phyloP scores from a whole-genome alignment of 2,113 vertebrate species.

The Hiodon tergisus region DNA sequence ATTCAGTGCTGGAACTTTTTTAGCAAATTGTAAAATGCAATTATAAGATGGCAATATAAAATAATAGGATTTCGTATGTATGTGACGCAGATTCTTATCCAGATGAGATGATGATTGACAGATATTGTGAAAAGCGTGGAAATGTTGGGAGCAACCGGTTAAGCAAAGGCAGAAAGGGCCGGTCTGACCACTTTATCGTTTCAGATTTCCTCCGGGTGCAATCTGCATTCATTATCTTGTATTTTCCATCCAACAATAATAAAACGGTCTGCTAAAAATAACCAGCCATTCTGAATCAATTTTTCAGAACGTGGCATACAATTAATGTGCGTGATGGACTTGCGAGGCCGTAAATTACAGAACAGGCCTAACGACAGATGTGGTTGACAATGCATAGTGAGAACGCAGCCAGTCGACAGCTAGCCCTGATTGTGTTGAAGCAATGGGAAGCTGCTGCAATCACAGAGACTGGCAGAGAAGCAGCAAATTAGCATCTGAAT shows the following conservation, averaged over 20 bases:
- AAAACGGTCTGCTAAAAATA: slow-evolving; percentile 8
- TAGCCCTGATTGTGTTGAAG: slow-evolving; percentile 1
- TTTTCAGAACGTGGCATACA: neutral
- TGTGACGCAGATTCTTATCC: too few relatives aligned
- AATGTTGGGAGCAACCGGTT: too few relatives aligned
- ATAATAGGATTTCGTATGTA: too few relatives aligned
- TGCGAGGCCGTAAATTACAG: neutral
- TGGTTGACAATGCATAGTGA: slow-evolving; percentile 18
- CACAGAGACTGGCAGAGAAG: slow-evolving; percentile 20
- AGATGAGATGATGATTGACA: too few relatives aligned
- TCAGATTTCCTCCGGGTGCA: neutral
- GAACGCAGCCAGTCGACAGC: slow-evolving; percentile 2
- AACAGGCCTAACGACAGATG: slow-evolving; percentile 1
- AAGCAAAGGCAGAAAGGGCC: neutral
- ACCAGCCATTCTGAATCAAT: neutral
- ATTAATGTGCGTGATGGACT: neutral
- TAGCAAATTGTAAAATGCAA: too few relatives aligned
- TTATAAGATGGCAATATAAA: too few relatives aligned
- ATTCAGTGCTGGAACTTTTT: too few relatives aligned
- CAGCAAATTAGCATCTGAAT: slow-evolving; percentile 29
- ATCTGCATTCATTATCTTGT: neutral
- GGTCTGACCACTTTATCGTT: too few relatives aligned
- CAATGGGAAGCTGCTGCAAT: slow-evolving; percentile 16
- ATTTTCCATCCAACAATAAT: neutral
- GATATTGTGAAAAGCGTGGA: too few relatives aligned